These are phyloP conservation scores for Drosophila paracracens DNA, from an alignment of 2,888 invertebrate species.

Conservation along the genomic window DNA sequence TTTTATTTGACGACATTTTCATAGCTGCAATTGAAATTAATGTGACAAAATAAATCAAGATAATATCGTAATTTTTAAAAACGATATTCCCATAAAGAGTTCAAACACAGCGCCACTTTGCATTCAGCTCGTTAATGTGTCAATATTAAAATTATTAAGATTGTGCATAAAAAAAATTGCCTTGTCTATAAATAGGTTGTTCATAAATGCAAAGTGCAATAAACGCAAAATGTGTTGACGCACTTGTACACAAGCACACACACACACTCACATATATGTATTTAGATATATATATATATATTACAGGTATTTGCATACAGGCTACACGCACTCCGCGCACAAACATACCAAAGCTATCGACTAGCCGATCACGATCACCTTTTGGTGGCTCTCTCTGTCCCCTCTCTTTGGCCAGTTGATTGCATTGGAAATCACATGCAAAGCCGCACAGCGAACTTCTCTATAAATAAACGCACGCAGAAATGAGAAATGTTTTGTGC, in stretches of 20 bases:
- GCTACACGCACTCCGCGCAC: slow-evolving; percentile 29
- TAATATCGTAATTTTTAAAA: slow-evolving; percentile 14
- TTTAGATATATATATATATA: not conserved
- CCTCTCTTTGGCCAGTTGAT: slow-evolving; percentile 12
- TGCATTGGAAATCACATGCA: slow-evolving; percentile 76
- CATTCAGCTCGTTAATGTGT: slow-evolving; percentile 57
- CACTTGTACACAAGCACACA: slow-evolving; percentile 4
- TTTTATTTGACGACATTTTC: not conserved
- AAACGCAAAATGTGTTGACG: slow-evolving; percentile 62
- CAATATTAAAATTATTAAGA: slow-evolving; percentile 67
- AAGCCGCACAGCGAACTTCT: slow-evolving; percentile 43
- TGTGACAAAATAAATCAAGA: slow-evolving; percentile 25
- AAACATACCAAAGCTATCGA: slow-evolving; percentile 6
- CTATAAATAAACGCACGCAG: slow-evolving; percentile 72
- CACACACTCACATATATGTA: not conserved
- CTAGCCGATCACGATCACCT: slow-evolving; percentile 49
- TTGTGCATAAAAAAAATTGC: slow-evolving; percentile 28
- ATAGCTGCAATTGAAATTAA: not conserved
- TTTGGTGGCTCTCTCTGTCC: slow-evolving; percentile 6
- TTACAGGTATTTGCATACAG: slow-evolving; percentile 6
- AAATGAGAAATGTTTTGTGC: slow-evolving; percentile 51
- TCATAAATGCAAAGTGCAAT: slow-evolving; percentile 59
- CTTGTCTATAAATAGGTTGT: slow-evolving; percentile 53
- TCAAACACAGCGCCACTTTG: slow-evolving; percentile 44
- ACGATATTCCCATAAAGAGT: slow-evolving; percentile 46